Conservation (phyloP, 2,888 invertebrate genomes). For the Chloromyia formosa region DNA sequence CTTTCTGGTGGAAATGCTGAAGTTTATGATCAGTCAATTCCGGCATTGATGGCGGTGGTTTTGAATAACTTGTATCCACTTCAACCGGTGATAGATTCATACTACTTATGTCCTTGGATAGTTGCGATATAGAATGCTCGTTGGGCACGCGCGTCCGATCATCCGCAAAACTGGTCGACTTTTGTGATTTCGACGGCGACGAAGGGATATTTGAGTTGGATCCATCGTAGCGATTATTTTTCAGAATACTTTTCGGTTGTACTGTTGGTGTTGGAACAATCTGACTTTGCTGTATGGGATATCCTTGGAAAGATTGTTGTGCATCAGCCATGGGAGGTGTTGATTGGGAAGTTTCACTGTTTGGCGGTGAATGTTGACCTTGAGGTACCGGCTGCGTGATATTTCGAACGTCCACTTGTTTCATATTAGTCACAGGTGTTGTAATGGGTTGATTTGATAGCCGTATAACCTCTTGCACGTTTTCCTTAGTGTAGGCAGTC, state of each 20-base stretch:
- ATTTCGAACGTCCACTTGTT: constrained; percentile 61
- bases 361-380: constrained; percentile 32
- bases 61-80: neutral
- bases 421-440: constrained; percentile 62
- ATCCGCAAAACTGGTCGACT: constrained; percentile 63
- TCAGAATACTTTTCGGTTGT: constrained; percentile 64
- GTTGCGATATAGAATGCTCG: constrained; percentile 58
- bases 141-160: constrained; percentile 59
- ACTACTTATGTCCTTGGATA: constrained; percentile 59
- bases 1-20: constrained; percentile 16
- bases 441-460: constrained; percentile 63
- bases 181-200: constrained; percentile 63
- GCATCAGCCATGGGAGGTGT: constrained; percentile 48
- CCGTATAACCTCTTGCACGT: constrained; percentile 67
- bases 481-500: constrained; percentile 60
- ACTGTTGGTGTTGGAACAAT: constrained; percentile 49
- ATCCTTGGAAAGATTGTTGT: constrained; percentile 53
- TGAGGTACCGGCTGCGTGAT: constrained; percentile 51
- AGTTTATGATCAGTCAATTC: constrained; percentile 19
- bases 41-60: neutral
- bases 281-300: constrained; percentile 52
- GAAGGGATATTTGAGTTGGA: constrained; percentile 55
- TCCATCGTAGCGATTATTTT: constrained; percentile 58
- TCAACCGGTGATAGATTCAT: constrained; percentile 52
- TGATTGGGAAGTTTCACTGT: constrained; percentile 5